Conservation (phyloP, 2,113 vertebrate genomes). For the Callorhinus ursinus region DNA sequence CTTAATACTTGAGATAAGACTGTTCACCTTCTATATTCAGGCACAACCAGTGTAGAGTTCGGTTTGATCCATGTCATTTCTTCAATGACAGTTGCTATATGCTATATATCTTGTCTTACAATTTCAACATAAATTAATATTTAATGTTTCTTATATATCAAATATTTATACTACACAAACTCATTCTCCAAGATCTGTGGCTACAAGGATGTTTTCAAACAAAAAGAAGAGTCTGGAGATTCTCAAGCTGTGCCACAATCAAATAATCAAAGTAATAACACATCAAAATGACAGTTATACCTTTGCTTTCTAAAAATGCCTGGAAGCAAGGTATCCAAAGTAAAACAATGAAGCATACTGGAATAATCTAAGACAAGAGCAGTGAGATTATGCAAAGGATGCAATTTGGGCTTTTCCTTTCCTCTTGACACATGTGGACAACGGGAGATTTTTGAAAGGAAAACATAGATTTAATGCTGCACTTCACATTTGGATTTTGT, state of each 20-base stretch:
- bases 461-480: neutral
- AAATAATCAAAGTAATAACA: constrained; percentile 24
- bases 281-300: neutral
- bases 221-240: constrained; percentile 20
- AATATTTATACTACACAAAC: constrained; percentile 71
- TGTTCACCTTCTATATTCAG: neutral
- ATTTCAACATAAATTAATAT: constrained; percentile 74
- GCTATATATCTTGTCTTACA: constrained; percentile 53
- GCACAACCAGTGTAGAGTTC: neutral
- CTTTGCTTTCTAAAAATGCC: constrained; percentile 12
- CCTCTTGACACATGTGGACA: neutral
- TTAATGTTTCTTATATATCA: constrained; percentile 74
- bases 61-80: neutral
- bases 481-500: constrained; percentile 18
- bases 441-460: neutral
- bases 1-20: neutral
- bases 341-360: neutral
- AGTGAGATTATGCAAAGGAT: neutral
- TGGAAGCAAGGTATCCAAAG: neutral
- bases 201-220: constrained; percentile 43
- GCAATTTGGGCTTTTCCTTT: neutral
- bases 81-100: neutral
- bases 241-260: neutral
- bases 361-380: neutral
- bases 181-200: constrained; percentile 42